phyloP scores from a whole-genome alignment of 2,797 vertebrate genomes.

The Aulostomus chinensis region DNA sequence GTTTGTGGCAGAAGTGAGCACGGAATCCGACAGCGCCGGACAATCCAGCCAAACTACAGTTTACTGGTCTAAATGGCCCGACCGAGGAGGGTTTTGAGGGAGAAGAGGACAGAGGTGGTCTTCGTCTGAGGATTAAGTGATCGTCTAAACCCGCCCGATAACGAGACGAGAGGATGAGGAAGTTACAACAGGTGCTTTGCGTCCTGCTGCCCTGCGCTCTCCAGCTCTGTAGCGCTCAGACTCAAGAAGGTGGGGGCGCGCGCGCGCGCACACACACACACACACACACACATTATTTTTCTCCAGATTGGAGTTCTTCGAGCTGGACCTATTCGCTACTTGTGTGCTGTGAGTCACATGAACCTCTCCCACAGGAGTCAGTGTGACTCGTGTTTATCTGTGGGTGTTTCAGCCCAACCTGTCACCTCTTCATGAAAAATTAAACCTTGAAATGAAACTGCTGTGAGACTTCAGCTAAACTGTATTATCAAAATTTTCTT shows the following conservation, averaged over 20 bases:
- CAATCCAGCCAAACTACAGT: neutral
- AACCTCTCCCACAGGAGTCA: conserved; percentile 58
- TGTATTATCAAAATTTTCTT: no score
- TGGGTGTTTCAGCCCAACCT: conserved; percentile 46
- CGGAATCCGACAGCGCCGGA: neutral
- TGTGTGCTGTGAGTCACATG: conserved; percentile 70
- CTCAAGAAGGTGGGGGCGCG: conserved; percentile 61
- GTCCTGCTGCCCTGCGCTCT: conserved; percentile 58
- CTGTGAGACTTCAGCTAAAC: no score
- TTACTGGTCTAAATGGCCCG: conserved; percentile 6
- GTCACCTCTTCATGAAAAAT: conserved; percentile 23
- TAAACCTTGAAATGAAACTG: no score
- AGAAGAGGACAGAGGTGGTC: neutral
- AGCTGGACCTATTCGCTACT: conserved; percentile 67
- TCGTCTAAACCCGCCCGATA: conserved; percentile 19
- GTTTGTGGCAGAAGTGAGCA: neutral
- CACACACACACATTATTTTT: neutral
- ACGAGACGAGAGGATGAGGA: no score
- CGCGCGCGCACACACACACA: conserved; percentile 14
- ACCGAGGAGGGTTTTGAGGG: neutral
- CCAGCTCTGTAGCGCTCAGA: conserved; percentile 59
- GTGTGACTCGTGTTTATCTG: conserved; percentile 40
- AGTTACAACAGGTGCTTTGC: conserved; percentile 59
- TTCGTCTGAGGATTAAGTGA: conserved; percentile 4
- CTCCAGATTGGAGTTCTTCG: neutral